phyloP scores from a whole-genome alignment of 1,140 invertebrate species.

The Macrobrachium nipponense region DNA sequence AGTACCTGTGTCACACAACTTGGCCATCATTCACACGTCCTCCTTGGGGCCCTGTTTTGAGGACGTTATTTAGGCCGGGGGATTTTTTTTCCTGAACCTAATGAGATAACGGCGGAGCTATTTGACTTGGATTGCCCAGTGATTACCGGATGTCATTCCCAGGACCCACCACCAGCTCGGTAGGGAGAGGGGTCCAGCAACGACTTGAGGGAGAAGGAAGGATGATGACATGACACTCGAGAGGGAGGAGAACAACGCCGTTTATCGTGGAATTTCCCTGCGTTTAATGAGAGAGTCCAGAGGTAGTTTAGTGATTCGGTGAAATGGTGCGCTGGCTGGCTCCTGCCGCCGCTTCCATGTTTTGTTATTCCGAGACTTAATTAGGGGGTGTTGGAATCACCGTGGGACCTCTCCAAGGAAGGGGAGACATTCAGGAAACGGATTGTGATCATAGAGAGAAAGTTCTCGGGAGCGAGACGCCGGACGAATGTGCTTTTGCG shows the following conservation, averaged over 20 bases:
- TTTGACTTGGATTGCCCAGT: background rate
- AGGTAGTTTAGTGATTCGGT: too few species aligned
- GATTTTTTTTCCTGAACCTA: conserved; percentile 18
- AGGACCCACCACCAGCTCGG: too few species aligned
- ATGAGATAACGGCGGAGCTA: background rate
- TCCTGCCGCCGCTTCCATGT: background rate
- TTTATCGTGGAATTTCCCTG: too few species aligned
- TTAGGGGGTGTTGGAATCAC: conserved; percentile 31
- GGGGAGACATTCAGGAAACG: conserved; percentile 46
- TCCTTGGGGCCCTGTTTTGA: conserved; percentile 20
- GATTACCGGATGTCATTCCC: too few species aligned
- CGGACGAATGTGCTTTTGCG: background rate
- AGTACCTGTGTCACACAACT: conserved; percentile 47
- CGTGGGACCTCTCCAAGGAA: conserved; percentile 17
- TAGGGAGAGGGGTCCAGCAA: too few species aligned
- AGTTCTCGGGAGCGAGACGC: too few species aligned
- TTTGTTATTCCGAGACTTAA: conserved; percentile 15
- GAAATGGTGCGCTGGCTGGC: too few species aligned
- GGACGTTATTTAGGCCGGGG: conserved; percentile 38
- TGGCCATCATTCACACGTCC: conserved; percentile 47
- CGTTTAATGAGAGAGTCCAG: too few species aligned
- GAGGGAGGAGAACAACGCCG: too few species aligned
- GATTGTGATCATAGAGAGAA: conserved; percentile 8
- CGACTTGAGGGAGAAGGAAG: too few species aligned
- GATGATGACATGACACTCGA: too few species aligned